phyloP scores from a whole-genome alignment of 2,888 invertebrate genomes.

The Opisthograptis luteolata region DNA sequence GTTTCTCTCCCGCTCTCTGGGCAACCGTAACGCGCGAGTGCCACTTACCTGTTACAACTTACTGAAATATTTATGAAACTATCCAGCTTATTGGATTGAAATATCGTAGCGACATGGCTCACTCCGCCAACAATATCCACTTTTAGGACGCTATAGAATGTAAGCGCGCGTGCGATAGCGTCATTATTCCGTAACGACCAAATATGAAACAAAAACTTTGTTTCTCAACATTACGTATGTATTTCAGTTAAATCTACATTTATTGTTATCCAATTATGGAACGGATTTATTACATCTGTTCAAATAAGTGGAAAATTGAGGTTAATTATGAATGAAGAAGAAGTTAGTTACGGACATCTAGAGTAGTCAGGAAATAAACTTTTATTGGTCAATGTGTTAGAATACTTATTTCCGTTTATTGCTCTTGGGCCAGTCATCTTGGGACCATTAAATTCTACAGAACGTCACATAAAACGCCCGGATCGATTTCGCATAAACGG shows the following conservation, averaged over 20 bases:
- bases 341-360: conserved; percentile 37
- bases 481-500: conserved; percentile 83
- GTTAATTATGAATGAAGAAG: conserved; percentile 17
- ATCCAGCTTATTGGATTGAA: conserved; percentile 79
- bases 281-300: conserved; percentile 37
- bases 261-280: conserved; percentile 46
- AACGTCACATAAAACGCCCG: conserved; percentile 79
- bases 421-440: conserved; percentile 78
- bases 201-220: conserved; percentile 37
- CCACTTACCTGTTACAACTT: conserved; percentile 81
- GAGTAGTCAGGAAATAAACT: conserved; percentile 66
- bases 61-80: conserved; percentile 81
- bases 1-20: conserved; percentile 59
- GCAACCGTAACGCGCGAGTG: conserved; percentile 73
- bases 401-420: conserved; percentile 80
- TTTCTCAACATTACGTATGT: conserved; percentile 19
- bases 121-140: conserved; percentile 57
- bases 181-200: conserved; percentile 27
- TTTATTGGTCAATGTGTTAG: conserved; percentile 77
- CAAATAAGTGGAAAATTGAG: conserved; percentile 16
- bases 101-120: conserved; percentile 60
- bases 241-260: conserved; percentile 36
- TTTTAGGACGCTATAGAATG: conserved; percentile 37
- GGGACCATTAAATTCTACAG: conserved; percentile 78
- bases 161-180: conserved; percentile 20